A percentile compares a stretch with the other conserved stretches of the same genome.
Conservation (phyloP, 2,797 vertebrate genomes). For the Champsocephalus gunnari region DNA sequence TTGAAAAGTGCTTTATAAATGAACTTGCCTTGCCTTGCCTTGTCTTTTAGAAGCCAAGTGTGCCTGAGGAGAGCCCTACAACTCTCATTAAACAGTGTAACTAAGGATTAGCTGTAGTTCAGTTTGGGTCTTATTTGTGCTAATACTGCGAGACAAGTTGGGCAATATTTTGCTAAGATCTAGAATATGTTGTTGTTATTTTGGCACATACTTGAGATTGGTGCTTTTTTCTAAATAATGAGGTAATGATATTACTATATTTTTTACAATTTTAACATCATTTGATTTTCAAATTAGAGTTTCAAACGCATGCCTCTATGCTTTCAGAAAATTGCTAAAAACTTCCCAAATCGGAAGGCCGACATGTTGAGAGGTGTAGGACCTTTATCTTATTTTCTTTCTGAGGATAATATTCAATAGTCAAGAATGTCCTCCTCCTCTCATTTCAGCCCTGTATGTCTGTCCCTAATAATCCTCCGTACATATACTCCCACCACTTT, state of each 20-base stretch:
- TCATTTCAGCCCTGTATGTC: too few relatives aligned
- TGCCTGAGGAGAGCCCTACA: conserved; percentile 35
- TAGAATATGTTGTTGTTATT: too few relatives aligned
- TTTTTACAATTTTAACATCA: not conserved
- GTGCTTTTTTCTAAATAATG: not conserved
- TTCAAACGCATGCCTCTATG: not conserved
- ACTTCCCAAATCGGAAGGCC: not conserved
- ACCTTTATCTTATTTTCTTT: too few relatives aligned
- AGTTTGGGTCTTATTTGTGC: conserved; percentile 1
- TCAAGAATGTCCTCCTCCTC: too few relatives aligned
- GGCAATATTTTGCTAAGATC: not conserved
- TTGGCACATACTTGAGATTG: not conserved
- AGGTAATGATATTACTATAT: not conserved
- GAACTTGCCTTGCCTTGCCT: too few relatives aligned
- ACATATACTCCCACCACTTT: not conserved
- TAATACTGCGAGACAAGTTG: not conserved
- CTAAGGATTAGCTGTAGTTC: conserved; percentile 31
- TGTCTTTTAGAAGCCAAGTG: conserved; percentile 47
- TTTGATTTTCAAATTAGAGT: not conserved
- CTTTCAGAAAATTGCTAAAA: not conserved
- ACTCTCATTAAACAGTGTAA: conserved; percentile 43
- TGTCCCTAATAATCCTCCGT: too few relatives aligned
- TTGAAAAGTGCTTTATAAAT: too few relatives aligned
- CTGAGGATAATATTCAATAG: too few relatives aligned
- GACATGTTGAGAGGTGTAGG: not conserved